phyloP scores from a whole-genome alignment of 2,113 vertebrate genomes.

The Pachycephala philippinensis region DNA sequence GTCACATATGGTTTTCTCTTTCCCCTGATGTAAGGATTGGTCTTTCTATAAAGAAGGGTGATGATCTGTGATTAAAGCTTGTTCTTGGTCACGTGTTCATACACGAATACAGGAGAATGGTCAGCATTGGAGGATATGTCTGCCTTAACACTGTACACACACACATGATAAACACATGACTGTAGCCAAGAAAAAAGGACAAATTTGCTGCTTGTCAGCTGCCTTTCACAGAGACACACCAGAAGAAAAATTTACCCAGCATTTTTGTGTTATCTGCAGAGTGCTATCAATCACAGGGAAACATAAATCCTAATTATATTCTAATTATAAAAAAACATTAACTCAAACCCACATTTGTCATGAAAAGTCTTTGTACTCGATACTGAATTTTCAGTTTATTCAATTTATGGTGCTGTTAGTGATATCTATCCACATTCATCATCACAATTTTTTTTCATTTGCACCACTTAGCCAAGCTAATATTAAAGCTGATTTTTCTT shows the following conservation, averaged over 20 bases:
- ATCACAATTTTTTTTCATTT: not conserved
- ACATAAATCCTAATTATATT: not conserved
- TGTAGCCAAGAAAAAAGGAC: not conserved
- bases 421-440: not conserved
- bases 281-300: not conserved
- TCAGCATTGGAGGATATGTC: not conserved
- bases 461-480: not conserved
- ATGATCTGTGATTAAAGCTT: not conserved
- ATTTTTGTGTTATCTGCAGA: not conserved
- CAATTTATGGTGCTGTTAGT: not conserved
- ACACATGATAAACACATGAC: not conserved
- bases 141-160: not conserved
- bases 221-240: not conserved
- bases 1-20: not conserved
- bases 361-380: not conserved
- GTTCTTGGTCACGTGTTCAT: not conserved
- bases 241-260: not conserved
- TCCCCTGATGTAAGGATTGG: not conserved
- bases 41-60: not conserved
- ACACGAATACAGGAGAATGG: not conserved
- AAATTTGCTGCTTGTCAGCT: not conserved
- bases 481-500: not conserved
- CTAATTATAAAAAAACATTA: not conserved
- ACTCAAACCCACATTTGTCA: not conserved
- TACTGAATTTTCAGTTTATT: not conserved